These are phyloP conservation scores for Zhengitettix transpicula DNA, from an alignment of 2,888 invertebrate species.

Conservation along the genomic window DNA sequence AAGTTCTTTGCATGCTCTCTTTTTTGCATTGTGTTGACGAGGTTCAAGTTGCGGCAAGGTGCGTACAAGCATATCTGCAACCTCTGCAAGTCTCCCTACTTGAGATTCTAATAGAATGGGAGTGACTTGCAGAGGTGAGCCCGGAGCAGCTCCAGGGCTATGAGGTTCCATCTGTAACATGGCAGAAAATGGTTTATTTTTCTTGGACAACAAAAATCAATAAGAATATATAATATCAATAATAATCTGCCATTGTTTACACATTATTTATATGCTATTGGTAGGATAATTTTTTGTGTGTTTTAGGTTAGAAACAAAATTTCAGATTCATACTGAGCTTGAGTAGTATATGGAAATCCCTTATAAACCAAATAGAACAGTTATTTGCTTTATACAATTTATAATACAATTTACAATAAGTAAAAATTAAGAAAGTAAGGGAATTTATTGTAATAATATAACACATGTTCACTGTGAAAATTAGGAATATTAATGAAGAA, in stretches of 20 bases:
- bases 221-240: too few species aligned
- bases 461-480: neutral
- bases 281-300: too few species aligned
- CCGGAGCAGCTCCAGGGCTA: slow-evolving; percentile 18
- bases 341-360: too few species aligned
- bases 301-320: neutral
- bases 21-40: slow-evolving; percentile 77
- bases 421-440: neutral
- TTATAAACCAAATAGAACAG: neutral
- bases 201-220: too few species aligned
- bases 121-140: slow-evolving; percentile 44
- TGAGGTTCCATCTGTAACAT: neutral
- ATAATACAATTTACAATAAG: neutral
- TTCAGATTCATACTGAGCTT: neutral
- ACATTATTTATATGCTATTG: too few species aligned
- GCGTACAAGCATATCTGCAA: slow-evolving; percentile 67
- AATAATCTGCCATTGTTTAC: too few species aligned
- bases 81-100: slow-evolving; percentile 63
- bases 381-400: neutral
- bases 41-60: slow-evolving; percentile 77
- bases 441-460: neutral
- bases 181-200: too few species aligned
- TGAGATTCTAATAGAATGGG: slow-evolving; percentile 70
- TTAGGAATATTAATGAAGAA: neutral
- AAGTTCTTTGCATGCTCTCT: slow-evolving; percentile 75